Evolutionary conservation across 1,140 invertebrate species (phyloP).

Genomic region (Calephelis virginiensis): DNA sequence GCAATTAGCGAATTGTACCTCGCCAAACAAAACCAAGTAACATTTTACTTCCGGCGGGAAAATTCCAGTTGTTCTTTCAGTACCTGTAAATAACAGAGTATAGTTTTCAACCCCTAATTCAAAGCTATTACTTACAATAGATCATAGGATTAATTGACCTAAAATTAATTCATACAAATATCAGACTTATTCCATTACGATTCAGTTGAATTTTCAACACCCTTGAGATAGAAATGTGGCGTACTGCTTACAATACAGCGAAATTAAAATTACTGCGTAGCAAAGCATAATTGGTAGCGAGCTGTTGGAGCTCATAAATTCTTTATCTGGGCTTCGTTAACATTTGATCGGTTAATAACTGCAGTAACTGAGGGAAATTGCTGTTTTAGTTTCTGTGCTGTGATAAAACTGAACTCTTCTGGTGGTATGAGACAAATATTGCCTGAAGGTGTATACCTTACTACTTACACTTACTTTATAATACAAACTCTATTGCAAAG

Average conservation of each 20-base stretch:
- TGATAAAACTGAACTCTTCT: too few species aligned
- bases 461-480: too few species aligned
- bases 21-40: not conserved
- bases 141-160: constrained; percentile 27
- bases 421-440: too few species aligned
- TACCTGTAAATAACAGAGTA: constrained; percentile 23
- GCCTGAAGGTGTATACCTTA: too few species aligned
- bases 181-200: not conserved
- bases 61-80: constrained; percentile 25
- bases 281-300: constrained; percentile 27
- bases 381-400: not conserved
- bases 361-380: not conserved
- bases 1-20: not conserved
- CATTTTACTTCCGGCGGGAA: constrained; percentile 26
- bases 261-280: constrained; percentile 27
- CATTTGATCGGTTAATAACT: constrained; percentile 26
- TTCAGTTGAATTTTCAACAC: constrained; percentile 1
- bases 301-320: constrained; percentile 21
- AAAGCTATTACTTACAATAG: constrained; percentile 31
- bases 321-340: constrained; percentile 24
- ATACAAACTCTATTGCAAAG: too few species aligned
- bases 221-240: not conserved
- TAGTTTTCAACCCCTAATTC: constrained; percentile 33
- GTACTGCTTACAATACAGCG: constrained; percentile 21
- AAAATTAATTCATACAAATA: not conserved